Conservation (phyloP, 2,113 vertebrate genomes). For the Promerops cafer region DNA sequence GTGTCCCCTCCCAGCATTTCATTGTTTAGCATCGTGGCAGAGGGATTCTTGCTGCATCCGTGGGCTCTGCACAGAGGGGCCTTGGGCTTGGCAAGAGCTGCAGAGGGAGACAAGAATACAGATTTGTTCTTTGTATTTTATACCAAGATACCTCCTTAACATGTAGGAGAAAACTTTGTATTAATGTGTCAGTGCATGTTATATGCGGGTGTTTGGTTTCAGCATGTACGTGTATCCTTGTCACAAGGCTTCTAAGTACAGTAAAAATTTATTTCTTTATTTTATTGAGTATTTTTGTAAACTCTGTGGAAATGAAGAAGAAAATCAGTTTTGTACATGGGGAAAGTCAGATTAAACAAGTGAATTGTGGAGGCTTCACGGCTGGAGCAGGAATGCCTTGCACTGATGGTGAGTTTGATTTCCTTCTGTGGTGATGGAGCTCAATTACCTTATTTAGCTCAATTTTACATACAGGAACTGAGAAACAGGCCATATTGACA, state of each 20-base stretch:
- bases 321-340: neutral
- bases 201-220: neutral
- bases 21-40: neutral
- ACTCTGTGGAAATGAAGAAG: neutral
- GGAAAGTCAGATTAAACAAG: neutral
- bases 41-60: neutral
- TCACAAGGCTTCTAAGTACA: neutral
- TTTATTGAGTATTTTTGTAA: neutral
- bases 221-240: neutral
- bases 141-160: neutral
- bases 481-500: neutral
- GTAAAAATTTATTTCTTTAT: neutral
- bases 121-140: neutral
- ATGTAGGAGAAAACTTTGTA: neutral
- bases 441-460: neutral
- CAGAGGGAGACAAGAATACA: neutral
- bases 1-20: neutral
- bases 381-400: neutral
- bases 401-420: neutral
- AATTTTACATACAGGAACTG: neutral
- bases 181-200: neutral
- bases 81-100: neutral
- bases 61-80: fast-evolving
- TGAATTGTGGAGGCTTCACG: fast-evolving
- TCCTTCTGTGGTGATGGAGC: neutral